phyloP scores from a whole-genome alignment of 1,140 invertebrate species.

The Trichonephila clavipes region DNA sequence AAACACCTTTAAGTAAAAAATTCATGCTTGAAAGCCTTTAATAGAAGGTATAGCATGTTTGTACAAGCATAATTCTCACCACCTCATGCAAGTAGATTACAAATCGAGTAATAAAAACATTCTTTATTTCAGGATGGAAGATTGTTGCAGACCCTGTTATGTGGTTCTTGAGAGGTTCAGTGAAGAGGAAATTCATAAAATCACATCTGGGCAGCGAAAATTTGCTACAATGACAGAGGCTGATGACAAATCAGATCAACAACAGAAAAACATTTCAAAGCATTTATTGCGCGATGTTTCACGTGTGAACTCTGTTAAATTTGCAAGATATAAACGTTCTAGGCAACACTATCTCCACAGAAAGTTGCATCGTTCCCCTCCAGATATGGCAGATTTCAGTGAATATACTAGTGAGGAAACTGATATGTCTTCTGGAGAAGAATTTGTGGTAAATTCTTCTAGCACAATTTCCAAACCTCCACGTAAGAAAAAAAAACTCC shows the following conservation, averaged over 20 bases:
- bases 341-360: slow-evolving; percentile 41
- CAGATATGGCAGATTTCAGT: neutral
- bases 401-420: neutral
- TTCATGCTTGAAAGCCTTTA: no score
- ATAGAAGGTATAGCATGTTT: no score
- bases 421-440: neutral
- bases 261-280: neutral
- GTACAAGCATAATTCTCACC: no score
- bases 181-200: neutral
- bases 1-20: no score
- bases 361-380: neutral
- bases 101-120: no score
- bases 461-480: neutral
- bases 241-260: no score
- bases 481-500: slow-evolving; percentile 5
- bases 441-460: neutral
- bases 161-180: neutral
- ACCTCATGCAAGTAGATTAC: no score
- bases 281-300: neutral
- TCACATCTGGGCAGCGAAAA: neutral
- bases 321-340: slow-evolving; percentile 15
- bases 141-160: neutral
- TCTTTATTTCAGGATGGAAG: slow-evolving; percentile 14
- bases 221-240: no score
- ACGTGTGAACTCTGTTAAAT: neutral